These are phyloP conservation scores for Acrossocheilus fasciatus DNA, from an alignment of 2,797 vertebrate species.

Conservation along the genomic window DNA sequence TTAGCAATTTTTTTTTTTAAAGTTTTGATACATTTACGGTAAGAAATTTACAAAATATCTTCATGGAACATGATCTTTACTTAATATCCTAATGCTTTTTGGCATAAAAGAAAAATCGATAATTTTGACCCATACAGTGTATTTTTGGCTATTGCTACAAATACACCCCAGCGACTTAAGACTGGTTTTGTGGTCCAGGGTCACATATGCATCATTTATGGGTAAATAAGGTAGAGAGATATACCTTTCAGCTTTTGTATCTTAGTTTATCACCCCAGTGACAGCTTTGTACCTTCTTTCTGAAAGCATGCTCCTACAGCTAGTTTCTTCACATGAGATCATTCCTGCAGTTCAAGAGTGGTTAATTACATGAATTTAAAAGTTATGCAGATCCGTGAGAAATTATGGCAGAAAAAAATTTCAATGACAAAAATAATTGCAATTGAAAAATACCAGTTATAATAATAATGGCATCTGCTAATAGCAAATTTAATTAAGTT, in stretches of 20 bases:
- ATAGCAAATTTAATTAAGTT: neutral
- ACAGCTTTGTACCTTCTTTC: too few species aligned
- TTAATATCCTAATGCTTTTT: too few species aligned
- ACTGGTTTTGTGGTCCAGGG: too few species aligned
- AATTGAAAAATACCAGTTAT: neutral
- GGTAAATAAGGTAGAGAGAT: neutral
- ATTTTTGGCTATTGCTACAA: too few species aligned
- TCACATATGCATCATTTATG: neutral
- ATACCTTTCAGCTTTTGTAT: neutral
- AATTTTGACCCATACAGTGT: too few species aligned
- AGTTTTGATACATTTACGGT: too few species aligned
- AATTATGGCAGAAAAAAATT: neutral
- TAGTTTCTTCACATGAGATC: neutral
- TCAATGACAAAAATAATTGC: neutral
- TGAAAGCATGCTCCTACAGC: neutral
- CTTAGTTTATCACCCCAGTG: neutral
- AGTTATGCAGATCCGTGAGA: too few species aligned
- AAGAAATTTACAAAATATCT: too few species aligned
- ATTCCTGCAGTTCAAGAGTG: neutral
- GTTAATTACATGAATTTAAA: neutral
- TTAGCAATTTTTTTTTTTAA: too few species aligned
- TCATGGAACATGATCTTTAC: too few species aligned
- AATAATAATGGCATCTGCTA: neutral
- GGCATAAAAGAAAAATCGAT: too few species aligned
- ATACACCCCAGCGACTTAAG: too few species aligned